Percentiles rank a stretch among this genome's conserved stretches.
These are phyloP conservation scores for Forficula auricularia DNA, from an alignment of 1,140 invertebrate species.

Conservation along the genomic window DNA sequence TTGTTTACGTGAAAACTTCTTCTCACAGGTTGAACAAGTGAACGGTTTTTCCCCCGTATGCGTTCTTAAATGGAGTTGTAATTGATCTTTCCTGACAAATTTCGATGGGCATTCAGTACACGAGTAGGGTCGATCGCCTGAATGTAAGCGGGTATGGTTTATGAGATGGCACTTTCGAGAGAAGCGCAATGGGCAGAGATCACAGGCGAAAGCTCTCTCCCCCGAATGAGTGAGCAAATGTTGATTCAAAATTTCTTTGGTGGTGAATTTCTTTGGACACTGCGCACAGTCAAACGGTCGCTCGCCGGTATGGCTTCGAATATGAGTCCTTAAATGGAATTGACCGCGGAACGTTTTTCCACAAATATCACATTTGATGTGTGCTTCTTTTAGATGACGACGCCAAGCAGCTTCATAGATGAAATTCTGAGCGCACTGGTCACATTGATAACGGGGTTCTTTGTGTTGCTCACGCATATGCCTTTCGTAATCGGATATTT, in stretches of 20 bases:
- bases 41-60: neutral
- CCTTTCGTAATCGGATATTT: no score
- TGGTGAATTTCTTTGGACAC: conserved; percentile 34
- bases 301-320: conserved; percentile 1
- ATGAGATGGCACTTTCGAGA: neutral
- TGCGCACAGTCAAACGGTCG: conserved; percentile 3
- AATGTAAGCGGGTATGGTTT: neutral
- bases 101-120: neutral
- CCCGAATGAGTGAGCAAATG: conserved; percentile 34
- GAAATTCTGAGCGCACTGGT: no score
- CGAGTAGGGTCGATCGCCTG: neutral
- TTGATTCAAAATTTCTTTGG: conserved; percentile 30
- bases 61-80: neutral
- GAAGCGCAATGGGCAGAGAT: neutral
- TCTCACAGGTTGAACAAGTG: neutral
- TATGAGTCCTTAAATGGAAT: neutral
- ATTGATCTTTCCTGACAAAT: neutral
- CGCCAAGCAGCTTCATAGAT: no score
- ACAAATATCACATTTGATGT: neutral
- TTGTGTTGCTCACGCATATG: no score
- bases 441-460: no score
- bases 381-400: no score
- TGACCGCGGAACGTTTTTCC: neutral
- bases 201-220: conserved; percentile 18
- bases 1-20: neutral